A percentile compares a stretch with the other conserved stretches of the same genome.
Evolutionary conservation across 2,113 vertebrate species (phyloP).

Genomic region (Muntiacus muntjak): DNA sequence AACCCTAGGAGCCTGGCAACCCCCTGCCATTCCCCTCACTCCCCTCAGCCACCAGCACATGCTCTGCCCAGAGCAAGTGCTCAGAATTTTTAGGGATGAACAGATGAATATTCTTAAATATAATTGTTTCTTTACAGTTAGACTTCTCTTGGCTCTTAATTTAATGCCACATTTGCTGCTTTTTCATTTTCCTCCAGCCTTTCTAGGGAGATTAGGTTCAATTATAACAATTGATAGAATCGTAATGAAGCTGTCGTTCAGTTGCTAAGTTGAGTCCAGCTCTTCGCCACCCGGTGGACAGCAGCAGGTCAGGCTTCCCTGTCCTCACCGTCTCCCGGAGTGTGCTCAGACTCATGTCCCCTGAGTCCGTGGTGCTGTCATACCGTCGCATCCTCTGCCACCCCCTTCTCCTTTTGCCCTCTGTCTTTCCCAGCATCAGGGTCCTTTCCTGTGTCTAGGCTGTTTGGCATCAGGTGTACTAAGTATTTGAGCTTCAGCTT

Average conservation of each 20-base stretch:
- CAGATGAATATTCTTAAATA: background rate
- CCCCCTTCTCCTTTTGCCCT: background rate
- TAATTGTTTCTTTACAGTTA: background rate
- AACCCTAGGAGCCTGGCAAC: rapidly evolving
- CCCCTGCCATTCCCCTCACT: rapidly evolving
- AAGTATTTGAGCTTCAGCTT: background rate
- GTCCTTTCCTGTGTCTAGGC: background rate
- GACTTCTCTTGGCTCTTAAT: too few species aligned
- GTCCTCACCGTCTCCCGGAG: background rate
- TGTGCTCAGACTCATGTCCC: background rate
- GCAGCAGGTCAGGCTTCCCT: background rate
- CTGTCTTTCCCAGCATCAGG: background rate
- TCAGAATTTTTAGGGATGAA: background rate
- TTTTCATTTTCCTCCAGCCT: background rate
- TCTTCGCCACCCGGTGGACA: background rate
- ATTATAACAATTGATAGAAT: background rate
- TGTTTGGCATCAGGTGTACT: background rate
- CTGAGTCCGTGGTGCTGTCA: background rate
- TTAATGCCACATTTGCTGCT: background rate
- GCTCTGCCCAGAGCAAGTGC: background rate
- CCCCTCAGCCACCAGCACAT: rapidly evolving
- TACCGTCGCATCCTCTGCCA: background rate
- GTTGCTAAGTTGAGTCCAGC: background rate
- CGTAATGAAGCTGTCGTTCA: background rate
- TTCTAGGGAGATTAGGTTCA: background rate